Percentiles rank a stretch among this genome's conserved stretches.
These are phyloP conservation scores for Tringa solitaria DNA, from an alignment of 2,113 vertebrate species.

Conservation along the genomic window DNA sequence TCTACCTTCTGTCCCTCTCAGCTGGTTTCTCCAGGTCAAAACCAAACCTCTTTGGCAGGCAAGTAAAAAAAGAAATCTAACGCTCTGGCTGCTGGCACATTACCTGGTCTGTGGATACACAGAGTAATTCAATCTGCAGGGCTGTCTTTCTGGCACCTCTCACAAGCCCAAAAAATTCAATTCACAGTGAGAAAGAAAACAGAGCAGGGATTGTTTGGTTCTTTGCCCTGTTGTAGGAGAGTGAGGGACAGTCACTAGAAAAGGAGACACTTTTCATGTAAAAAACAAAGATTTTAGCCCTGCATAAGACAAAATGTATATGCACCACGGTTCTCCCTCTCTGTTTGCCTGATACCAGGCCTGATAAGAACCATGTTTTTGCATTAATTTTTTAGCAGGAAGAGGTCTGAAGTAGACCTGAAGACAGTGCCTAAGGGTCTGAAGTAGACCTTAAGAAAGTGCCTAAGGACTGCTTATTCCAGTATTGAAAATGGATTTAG, in stretches of 20 bases:
- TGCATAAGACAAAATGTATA: background rate
- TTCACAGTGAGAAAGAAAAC: background rate
- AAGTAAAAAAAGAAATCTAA: background rate
- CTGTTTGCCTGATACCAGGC: background rate
- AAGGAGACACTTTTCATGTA: background rate
- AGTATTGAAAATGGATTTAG: background rate
- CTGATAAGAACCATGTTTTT: background rate
- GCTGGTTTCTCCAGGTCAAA: constrained; percentile 16
- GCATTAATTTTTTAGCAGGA: background rate
- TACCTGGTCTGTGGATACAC: constrained; percentile 8
- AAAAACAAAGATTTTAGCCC: background rate
- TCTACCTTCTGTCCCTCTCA: background rate
- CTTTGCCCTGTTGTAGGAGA: background rate
- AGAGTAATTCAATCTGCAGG: background rate
- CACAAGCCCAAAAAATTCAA: background rate
- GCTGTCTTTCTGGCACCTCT: constrained; percentile 6
- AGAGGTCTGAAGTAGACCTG: background rate
- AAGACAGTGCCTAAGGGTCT: background rate
- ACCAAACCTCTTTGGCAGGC: background rate
- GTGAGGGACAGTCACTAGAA: background rate
- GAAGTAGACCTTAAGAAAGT: background rate
- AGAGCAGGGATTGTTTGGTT: background rate
- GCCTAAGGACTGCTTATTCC: background rate
- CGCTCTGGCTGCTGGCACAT: background rate
- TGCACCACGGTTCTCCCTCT: background rate